Conservation (phyloP, 2,113 vertebrate species). For the Melanocharis versteri region DNA sequence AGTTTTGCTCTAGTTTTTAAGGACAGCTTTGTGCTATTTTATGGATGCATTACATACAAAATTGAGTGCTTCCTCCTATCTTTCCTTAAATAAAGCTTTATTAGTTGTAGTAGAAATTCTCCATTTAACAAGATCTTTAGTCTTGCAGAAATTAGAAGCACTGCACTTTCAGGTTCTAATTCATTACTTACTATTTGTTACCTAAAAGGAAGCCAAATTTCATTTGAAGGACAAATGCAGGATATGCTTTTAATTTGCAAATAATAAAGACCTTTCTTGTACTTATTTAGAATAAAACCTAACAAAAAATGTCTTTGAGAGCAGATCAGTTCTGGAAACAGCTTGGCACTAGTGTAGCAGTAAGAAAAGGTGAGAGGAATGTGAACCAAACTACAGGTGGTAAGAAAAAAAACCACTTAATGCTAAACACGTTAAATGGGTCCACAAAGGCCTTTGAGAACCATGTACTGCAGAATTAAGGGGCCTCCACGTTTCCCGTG, state of each 20-base stretch:
- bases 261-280: background rate
- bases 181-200: background rate
- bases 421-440: background rate
- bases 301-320: background rate
- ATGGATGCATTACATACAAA: background rate
- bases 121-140: background rate
- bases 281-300: background rate
- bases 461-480: conserved; percentile 2
- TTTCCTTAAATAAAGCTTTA: background rate
- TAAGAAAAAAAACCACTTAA: conserved; percentile 6
- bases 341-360: background rate
- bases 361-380: conserved; percentile 8
- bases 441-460: conserved; percentile 33
- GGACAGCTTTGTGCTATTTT: background rate
- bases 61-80: background rate
- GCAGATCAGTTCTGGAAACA: background rate
- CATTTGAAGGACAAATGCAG: background rate
- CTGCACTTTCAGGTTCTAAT: background rate
- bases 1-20: background rate
- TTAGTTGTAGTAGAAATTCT: background rate
- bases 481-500: background rate
- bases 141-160: background rate
- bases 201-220: background rate
- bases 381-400: conserved; percentile 31
- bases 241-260: background rate